Base-by-base conservation (phyloP, 2,888 invertebrate species). In the Epicampocera succincta region DNA sequence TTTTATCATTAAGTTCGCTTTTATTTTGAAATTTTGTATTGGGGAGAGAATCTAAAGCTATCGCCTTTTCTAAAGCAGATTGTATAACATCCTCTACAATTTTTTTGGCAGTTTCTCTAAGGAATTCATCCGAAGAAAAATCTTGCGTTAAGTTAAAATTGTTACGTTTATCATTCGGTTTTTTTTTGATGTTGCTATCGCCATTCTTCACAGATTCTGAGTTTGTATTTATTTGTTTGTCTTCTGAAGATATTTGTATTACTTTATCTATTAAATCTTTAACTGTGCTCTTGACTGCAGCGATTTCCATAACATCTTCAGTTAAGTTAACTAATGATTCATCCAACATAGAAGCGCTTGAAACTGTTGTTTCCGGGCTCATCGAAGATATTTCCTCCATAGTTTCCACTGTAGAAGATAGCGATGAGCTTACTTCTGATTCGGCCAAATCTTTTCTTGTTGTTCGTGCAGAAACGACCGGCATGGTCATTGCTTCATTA, bases 211-310 rank as follows among this genome's bases (percentile, higher is more conserved):
- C 82, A 42, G 80, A 72, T 77, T 86, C 80, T 3, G 84, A 3
- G 80, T 1, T 15, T 42, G 11, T 15, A 15, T 29, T n/a, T 1
- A 19, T 5, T 1, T 66, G 38, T n/a, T 44, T 15, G 21, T 15
- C 80, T 54, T 84, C 84, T n/a, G 84, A 81, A n/a, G 86, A 80
- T 8, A 77, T 85, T 60, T 87, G 87, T 38, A 88, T 88, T 15
- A 88, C 90, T 68, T 86, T 87, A 29, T 90, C 90, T 65, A 91
- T 91, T 12, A 90, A 87, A 65, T 90, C 89, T 82, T 89, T 89
- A 2, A 91, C 88, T 79, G 91, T 89, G 17, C 88, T 88, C 17
- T 87, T 85, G 9, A 90, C 88, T 2, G 86, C 85, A n/a, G 86
- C 82, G 6, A 60, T 84, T 19, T 85, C 85, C 11, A 80, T 80